A percentile compares a stretch with the other conserved stretches of the same genome.
phyloP scores from a whole-genome alignment of 2,888 invertebrate species.

The Platypus cylindrus region DNA sequence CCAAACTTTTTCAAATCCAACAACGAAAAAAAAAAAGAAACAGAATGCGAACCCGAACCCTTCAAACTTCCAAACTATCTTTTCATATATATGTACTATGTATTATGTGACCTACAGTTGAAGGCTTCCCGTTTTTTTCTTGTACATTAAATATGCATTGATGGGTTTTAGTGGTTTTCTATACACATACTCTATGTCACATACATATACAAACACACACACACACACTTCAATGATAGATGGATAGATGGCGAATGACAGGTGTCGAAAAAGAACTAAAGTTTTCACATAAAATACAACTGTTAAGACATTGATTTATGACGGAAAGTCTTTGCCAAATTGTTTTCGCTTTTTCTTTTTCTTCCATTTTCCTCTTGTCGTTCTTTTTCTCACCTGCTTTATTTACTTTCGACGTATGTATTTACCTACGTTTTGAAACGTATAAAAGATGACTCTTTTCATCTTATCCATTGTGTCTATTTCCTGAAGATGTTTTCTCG shows the following conservation, averaged over 20 bases:
- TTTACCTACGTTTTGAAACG: too few species aligned
- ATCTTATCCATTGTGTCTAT: too few species aligned
- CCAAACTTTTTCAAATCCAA: too few species aligned
- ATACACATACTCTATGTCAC: too few species aligned
- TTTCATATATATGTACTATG: too few species aligned
- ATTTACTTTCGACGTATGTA: too few species aligned
- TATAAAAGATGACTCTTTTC: too few species aligned
- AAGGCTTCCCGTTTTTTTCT: too few species aligned
- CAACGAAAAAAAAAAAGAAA: conserved; percentile 12
- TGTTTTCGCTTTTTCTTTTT: conserved; percentile 12
- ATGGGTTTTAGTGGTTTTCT: conserved; percentile 13
- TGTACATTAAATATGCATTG: conserved; percentile 25
- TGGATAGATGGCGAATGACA: conserved; percentile 24
- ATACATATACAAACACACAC: too few species aligned
- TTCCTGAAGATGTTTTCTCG: too few species aligned
- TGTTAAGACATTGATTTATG: conserved; percentile 17
- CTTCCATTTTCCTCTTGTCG: background rate
- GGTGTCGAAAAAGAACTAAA: conserved; percentile 26
- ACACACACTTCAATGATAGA: conserved; percentile 22
- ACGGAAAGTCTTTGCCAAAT: conserved; percentile 14
- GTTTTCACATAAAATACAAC: conserved; percentile 26
- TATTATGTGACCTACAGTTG: too few species aligned
- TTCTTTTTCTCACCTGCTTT: conserved; percentile 9
- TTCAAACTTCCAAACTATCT: too few species aligned
- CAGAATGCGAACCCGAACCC: conserved; percentile 7